A percentile compares a stretch with the other conserved stretches of the same genome.
phyloP scores from a whole-genome alignment of 2,113 vertebrate species.

The Rattus norvegicus region DNA sequence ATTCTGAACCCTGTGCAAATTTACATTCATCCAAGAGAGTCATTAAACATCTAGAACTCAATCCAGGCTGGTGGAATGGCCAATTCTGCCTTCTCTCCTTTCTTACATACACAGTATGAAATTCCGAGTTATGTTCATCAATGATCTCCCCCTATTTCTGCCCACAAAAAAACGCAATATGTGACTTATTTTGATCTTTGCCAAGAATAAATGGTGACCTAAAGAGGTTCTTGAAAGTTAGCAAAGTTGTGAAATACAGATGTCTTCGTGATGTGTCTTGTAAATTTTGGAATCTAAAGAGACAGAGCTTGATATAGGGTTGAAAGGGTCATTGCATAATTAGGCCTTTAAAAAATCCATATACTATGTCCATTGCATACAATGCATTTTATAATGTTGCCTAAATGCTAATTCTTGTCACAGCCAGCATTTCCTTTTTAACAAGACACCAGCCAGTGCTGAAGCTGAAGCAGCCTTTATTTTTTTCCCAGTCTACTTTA shows the following conservation, averaged over 20 bases:
- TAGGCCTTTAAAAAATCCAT: constrained; percentile 71
- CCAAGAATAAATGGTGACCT: constrained; percentile 69
- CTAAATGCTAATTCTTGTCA: constrained; percentile 74
- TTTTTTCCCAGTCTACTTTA: too few relatives aligned
- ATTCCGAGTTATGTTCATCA: constrained; percentile 79
- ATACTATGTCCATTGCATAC: constrained; percentile 57
- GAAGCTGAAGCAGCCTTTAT: too few relatives aligned
- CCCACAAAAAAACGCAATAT: constrained; percentile 77
- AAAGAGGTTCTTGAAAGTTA: constrained; percentile 82
- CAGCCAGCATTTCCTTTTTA: constrained; percentile 16
- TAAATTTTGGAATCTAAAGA: constrained; percentile 76
- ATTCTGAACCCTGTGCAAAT: constrained; percentile 55
- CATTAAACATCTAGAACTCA: constrained; percentile 72
- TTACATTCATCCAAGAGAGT: constrained; percentile 51
- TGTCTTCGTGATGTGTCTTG: constrained; percentile 76
- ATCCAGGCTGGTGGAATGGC: constrained; percentile 48
- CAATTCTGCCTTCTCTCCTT: constrained; percentile 72
- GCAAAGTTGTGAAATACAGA: constrained; percentile 80
- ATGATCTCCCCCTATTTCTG: constrained; percentile 66
- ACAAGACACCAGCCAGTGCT: too few relatives aligned
- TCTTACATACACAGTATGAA: constrained; percentile 70
- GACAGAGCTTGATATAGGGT: constrained; percentile 73
- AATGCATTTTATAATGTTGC: constrained; percentile 58
- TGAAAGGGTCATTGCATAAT: constrained; percentile 69
- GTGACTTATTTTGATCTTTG: constrained; percentile 76